Percentiles rank a stretch among this genome's conserved stretches.
Conservation (phyloP, 2,797 vertebrate species). For the Erethizon dorsatum region DNA sequence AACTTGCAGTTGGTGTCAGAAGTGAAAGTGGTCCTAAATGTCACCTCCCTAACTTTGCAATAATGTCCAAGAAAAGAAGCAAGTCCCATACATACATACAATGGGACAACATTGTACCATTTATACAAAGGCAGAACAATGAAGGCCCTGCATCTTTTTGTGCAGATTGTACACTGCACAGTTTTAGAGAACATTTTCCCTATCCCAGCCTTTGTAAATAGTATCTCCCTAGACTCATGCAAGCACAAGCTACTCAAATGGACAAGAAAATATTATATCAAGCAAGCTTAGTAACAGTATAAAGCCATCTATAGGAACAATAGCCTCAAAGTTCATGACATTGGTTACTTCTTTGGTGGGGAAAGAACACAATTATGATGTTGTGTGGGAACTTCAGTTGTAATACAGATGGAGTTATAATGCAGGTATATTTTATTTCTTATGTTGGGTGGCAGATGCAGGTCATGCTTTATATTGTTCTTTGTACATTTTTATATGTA, state of each 20-base stretch:
- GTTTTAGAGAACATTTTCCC: neutral
- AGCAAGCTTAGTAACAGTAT: neutral
- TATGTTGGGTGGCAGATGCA: neutral
- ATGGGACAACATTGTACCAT: neutral
- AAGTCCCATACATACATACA: neutral
- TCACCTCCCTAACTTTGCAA: neutral
- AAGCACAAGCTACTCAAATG: neutral
- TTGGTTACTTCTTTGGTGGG: neutral
- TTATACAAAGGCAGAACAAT: neutral
- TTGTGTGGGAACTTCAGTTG: neutral
- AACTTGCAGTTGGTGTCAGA: neutral
- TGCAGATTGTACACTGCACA: neutral
- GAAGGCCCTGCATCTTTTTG: neutral
- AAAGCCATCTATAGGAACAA: neutral
- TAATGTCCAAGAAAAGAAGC: slow-evolving; percentile 13
- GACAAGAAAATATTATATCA: slow-evolving; percentile 3
- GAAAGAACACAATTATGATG: neutral
- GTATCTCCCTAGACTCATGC: neutral
- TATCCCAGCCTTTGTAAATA: neutral
- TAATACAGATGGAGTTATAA: too few species aligned
- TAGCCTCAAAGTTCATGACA: neutral
- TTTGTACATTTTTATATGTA: neutral
- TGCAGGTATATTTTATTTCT: neutral
- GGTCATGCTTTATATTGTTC: neutral
- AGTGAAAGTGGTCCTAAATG: neutral